Evolutionary conservation across 2,888 invertebrate species (phyloP), one percentile per base, ranked within the genome.

Genomic region (Nomada hirtipes): DNA sequence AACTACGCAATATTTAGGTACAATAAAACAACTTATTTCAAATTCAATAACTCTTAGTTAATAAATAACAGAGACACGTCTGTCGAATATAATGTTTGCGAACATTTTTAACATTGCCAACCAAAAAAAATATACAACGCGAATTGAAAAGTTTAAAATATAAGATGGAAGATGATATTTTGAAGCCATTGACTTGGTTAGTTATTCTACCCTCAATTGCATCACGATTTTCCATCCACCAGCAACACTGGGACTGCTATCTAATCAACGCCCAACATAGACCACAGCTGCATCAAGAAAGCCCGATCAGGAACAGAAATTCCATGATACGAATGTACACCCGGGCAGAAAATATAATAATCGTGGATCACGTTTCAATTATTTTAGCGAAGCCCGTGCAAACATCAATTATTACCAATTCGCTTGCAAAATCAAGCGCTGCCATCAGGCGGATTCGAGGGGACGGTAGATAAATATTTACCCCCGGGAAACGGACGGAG

Each of bases 381-480:
- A 53, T 75, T 68, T 4, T 53, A 53, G 42, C 68, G 50, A 1
- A 42, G 18, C 26, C 3, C 42, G 59, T 9, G 68, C 42, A 59
- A 47, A 70, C 53, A 61, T 29, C 36, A 70, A 70, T 70, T 76
- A 70, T 23, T 36, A 70, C 9, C 61, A 55, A 53, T 55, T 63
- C 64, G 36, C 4, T 26, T 4, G 50, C 15, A 42, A 42, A 50
- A 50, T 60, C 26, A 74, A 74, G 47, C 47, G 13, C 47, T 29
- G 26, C 9, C 20, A 11, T 11, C 20, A 20, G 15, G 20, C 10
- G 36, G 59, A 52, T 59, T 64, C 15, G 52, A 18, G 55, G 50
- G 57, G 23, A 64, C 50, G 18, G n/a, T 75, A 1, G 44, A 64
- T 79, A 69, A 79, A 79, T 79, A 75, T 79, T 74, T 75, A 64